Conservation (phyloP, 1,140 invertebrate genomes). For the Choristoneura fumiferana region DNA sequence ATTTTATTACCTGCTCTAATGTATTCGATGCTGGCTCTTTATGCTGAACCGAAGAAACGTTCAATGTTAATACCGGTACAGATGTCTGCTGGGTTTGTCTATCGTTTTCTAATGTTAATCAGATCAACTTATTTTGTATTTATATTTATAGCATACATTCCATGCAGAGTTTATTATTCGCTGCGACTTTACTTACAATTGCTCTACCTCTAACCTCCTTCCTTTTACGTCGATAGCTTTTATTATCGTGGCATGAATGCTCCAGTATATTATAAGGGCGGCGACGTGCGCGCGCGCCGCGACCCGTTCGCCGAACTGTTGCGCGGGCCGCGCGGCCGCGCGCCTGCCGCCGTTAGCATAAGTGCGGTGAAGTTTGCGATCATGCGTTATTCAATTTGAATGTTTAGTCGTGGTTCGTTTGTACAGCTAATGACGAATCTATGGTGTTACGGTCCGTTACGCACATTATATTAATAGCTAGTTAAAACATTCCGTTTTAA, state of each 20-base stretch:
- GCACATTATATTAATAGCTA: slow-evolving; percentile 55
- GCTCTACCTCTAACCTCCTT: slow-evolving; percentile 18
- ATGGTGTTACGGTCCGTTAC: slow-evolving; percentile 51
- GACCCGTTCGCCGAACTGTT: too few species aligned
- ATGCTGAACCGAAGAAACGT: too few species aligned
- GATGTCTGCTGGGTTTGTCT: too few species aligned
- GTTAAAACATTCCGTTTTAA: slow-evolving; percentile 45
- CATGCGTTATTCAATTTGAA: slow-evolving; percentile 18
- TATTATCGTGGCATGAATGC: slow-evolving; percentile 18
- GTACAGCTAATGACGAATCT: slow-evolving; percentile 49
- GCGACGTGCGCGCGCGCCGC: background rate
- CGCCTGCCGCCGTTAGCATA: slow-evolving; percentile 9
- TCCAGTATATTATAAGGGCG: slow-evolving; percentile 1
- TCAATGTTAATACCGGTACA: too few species aligned
- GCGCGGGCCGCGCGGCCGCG: too few species aligned
- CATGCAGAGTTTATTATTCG: slow-evolving; percentile 6
- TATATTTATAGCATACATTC: slow-evolving; percentile 16
- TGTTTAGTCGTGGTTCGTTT: slow-evolving; percentile 31
- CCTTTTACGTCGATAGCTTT: slow-evolving; percentile 13
- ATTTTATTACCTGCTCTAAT: too few species aligned
- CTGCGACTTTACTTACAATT: slow-evolving; percentile 10
- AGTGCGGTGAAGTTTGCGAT: slow-evolving; percentile 17
- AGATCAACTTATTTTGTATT: slow-evolving; percentile 16
- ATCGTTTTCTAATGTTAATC: background rate
- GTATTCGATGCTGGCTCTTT: too few species aligned